phyloP scores from a whole-genome alignment of 2,888 invertebrate genomes.

The Diaphora mendica region DNA sequence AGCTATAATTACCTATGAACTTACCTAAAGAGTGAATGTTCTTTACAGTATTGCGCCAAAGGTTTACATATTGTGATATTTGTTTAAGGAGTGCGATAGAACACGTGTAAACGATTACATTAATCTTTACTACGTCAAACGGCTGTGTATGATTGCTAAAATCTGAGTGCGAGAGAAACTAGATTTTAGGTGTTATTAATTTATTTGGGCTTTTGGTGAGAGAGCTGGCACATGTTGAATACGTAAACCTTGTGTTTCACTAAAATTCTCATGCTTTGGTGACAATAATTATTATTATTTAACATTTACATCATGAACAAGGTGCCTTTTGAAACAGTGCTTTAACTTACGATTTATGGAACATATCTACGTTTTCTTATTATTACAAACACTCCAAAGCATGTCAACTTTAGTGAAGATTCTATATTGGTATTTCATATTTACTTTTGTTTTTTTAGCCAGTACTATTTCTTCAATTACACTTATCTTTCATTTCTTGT shows the following conservation, averaged over 20 bases:
- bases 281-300: constrained; percentile 14
- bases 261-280: constrained; percentile 56
- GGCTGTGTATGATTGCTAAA: constrained; percentile 65
- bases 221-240: constrained; percentile 53
- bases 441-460: constrained; percentile 45
- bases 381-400: constrained; percentile 42
- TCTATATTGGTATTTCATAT: constrained; percentile 40
- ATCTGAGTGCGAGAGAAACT: constrained; percentile 61
- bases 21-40: constrained; percentile 26
- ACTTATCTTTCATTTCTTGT: not conserved
- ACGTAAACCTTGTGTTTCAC: constrained; percentile 58
- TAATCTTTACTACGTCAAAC: constrained; percentile 55
- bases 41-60: constrained; percentile 67
- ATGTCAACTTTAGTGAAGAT: constrained; percentile 55
- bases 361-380: constrained; percentile 35
- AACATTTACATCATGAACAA: constrained; percentile 42
- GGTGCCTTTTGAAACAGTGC: constrained; percentile 54
- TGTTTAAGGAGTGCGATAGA: constrained; percentile 60
- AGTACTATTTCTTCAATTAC: constrained; percentile 16
- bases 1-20: too few species aligned
- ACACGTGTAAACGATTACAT: constrained; percentile 56
- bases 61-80: constrained; percentile 81
- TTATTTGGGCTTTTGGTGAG: constrained; percentile 44
- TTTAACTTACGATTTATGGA: constrained; percentile 35
- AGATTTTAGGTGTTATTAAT: constrained; percentile 61